Conservation (phyloP, 2,797 vertebrate species). For the Sarcophilus harrisii region DNA sequence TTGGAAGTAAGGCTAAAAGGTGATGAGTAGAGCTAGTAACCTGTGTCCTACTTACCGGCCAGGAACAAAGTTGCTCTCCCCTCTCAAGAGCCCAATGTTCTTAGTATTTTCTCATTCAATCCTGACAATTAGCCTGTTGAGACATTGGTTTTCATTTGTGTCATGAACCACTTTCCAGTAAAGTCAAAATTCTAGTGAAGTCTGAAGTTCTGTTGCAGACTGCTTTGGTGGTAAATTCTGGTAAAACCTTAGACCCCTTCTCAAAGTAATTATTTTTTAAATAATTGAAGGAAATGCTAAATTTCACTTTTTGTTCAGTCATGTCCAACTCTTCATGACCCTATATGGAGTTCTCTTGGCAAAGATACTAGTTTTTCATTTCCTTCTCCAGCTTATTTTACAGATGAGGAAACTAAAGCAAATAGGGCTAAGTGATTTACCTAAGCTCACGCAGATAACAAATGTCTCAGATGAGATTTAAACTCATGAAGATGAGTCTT, state of each 20-base stretch:
- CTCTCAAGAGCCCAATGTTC: neutral
- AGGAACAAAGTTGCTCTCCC: neutral
- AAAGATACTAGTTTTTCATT: neutral
- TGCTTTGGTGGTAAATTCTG: neutral
- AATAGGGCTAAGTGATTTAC: neutral
- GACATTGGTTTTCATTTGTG: neutral
- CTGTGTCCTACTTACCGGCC: neutral
- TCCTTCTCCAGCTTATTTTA: neutral
- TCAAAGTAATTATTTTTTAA: neutral
- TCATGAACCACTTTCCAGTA: neutral
- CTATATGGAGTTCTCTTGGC: neutral
- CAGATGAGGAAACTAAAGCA: neutral
- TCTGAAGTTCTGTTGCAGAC: neutral
- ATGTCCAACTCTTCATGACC: neutral
- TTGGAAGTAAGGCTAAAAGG: neutral
- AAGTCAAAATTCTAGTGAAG: neutral
- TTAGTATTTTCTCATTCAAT: neutral
- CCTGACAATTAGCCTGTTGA: neutral
- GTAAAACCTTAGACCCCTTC: neutral
- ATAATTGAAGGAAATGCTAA: neutral
- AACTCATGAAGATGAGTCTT: neutral
- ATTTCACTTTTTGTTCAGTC: neutral
- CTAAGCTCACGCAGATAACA: neutral
- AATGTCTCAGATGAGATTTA: neutral
- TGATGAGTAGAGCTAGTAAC: neutral